Evolutionary conservation across 2,113 vertebrate species (phyloP), one percentile per base, ranked within the genome.

Genomic region (Siphamia tubifer): DNA sequence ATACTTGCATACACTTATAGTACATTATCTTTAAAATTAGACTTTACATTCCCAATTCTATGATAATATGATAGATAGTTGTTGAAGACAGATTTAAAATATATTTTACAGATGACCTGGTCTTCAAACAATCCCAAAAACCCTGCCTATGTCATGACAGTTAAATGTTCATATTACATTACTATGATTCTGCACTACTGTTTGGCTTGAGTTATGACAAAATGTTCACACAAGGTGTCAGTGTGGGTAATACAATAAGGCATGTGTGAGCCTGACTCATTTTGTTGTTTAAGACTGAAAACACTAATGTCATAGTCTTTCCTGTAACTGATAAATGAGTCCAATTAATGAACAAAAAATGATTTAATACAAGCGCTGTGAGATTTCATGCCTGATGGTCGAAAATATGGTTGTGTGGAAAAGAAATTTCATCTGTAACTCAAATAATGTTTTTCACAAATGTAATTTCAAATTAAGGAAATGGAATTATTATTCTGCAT

Each of bases 191-290:
- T 45, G n/a, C 40, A 2, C 9, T 35, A 17, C 35, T 19, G 13
- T 7, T 54, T 17, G 20, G 11, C 10, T 19, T 16, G 6, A 19
- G 55, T 52, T 23, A 58, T 73, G 8, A 28, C 57, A 27, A 3
- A 4, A 15, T 4, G 4, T 40, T 20, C 34, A 75, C 77, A 70
- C 64, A 45, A 74, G 74, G 35, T 68, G 74, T 73, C 74, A 74
- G 42, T 77, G 38, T 77, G 16, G 64, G 5, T 20, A 19, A 5
- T 19, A 1, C 34, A 28, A 64, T 45, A 11, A 28, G 42, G 10
- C 15, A 19, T 5, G 6, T 12, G 12, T 3, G 17, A 32, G 16
- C 30, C 15, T 20, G 28, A 7, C 9, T 40, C n/a, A n/a, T 55
- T 24, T 35, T 44, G 11, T 62, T 30, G 56, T 56, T 51, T 56